Evolutionary conservation across 2,797 vertebrate species (phyloP), one percentile per base, ranked within the genome.

Genomic region (Emys orbicularis): DNA sequence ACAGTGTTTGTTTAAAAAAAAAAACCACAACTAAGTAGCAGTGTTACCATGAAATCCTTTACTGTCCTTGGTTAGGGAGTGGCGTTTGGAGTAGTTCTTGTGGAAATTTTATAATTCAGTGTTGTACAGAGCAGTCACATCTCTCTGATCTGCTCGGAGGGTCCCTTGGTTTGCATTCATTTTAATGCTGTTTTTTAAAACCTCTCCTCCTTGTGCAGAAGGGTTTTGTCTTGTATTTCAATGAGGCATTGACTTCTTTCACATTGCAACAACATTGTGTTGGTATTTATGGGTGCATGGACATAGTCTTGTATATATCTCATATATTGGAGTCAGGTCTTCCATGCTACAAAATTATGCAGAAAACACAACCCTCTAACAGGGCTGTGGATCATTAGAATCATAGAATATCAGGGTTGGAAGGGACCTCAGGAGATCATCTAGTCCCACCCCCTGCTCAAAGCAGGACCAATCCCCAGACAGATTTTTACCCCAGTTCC

Each of bases 71-170:
- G 49, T 29, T 15, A 16, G 82, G 15, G 34, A 5, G 16, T 49
- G 5, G 61, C 21, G 61, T 53, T n/a, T 2, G 31, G 53, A 76
- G 44, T 29, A 47, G 6, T 27, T 31, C 27, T 47, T 13, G 6
- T 27, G 44, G 74, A 29, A 31, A 77, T 31, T 8, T 77, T 76
- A 15, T 27, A 47, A 44, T 16, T 37, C 29, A 76, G 72, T 49
- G 74, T 13, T 12, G n/a, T 49, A 49, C 27, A 50, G 59, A 54
- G 72, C 54, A 65, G 0, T 52, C 5, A 41, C 5, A 1, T 86
- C 49, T 2, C 1, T 61, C 83, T 79, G 83, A 29, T 1, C 79
- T 21, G 65, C 47, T 13, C 1, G 0, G 0, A 11, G 31, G 8
- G 5, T 3, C 12, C 74, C 15, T n/a, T 59, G 44, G 4, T 44